phyloP scores from a whole-genome alignment of 2,888 invertebrate genomes.

The Cryptocephalus primarius region DNA sequence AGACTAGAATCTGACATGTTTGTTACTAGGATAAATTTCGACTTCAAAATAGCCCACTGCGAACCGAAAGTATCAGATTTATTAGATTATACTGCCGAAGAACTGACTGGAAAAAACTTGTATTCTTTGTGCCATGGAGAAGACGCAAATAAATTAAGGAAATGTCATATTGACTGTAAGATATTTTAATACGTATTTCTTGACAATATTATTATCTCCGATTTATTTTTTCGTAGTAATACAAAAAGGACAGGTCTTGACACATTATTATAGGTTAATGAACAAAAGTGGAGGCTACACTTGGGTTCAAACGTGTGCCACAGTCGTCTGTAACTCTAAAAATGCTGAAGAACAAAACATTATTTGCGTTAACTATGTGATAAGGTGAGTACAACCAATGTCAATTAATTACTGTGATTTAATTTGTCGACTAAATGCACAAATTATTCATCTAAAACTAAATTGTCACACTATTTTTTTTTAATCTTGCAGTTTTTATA shows the following conservation, averaged over 20 bases:
- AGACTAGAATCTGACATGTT: constrained; percentile 92
- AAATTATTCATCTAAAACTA: too few species aligned
- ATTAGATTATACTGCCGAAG: constrained; percentile 86
- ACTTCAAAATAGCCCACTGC: constrained; percentile 93
- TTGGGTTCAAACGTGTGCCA: constrained; percentile 95
- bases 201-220: not conserved
- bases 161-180: constrained; percentile 94
- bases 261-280: constrained; percentile 92
- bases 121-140: constrained; percentile 94
- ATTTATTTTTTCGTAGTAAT: constrained; percentile 58
- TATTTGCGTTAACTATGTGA: constrained; percentile 93
- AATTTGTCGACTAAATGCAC: too few species aligned
- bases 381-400: constrained; percentile 55
- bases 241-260: constrained; percentile 92
- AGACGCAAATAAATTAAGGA: constrained; percentile 86
- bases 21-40: constrained; percentile 90
- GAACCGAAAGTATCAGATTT: constrained; percentile 93
- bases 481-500: too few species aligned
- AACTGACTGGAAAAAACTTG: constrained; percentile 84
- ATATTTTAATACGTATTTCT: constrained; percentile 1
- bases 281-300: constrained; percentile 94
- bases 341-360: constrained; percentile 96
- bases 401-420: not conserved
- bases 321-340: constrained; percentile 90
- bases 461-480: too few species aligned